Evolutionary conservation across 1,140 invertebrate genomes (phyloP).

Genomic region (Muscidifurax raptorellus): DNA sequence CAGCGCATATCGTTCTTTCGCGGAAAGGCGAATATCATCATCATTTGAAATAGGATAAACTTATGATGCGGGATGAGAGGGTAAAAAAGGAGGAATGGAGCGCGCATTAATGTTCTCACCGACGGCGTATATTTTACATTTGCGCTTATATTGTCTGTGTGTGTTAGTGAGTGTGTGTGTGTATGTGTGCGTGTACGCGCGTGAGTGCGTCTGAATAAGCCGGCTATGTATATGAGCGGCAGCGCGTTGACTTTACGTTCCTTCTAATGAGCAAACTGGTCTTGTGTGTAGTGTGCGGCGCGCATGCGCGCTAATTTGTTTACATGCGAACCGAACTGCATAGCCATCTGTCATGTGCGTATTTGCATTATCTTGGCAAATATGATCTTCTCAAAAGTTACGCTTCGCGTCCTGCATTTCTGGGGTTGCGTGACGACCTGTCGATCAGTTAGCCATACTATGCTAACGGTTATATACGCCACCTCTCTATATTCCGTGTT

Average conservation of each 20-base stretch:
- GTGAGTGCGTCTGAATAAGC: neutral
- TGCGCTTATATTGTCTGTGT: neutral
- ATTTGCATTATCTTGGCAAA: neutral
- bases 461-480: too few species aligned
- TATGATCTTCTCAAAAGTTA: neutral
- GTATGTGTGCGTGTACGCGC: too few species aligned
- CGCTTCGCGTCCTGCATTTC: too few species aligned
- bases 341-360: neutral
- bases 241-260: neutral
- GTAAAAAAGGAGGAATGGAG: too few species aligned
- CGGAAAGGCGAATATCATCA: neutral
- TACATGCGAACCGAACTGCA: conserved; percentile 1
- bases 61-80: too few species aligned
- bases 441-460: too few species aligned
- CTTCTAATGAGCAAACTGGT: conserved; percentile 19
- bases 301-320: neutral
- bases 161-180: too few species aligned
- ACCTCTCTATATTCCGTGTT: too few species aligned
- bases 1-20: too few species aligned
- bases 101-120: too few species aligned
- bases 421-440: too few species aligned
- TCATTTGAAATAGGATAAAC: neutral
- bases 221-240: neutral
- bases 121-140: neutral
- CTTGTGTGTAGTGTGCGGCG: neutral